Evolutionary conservation across 2,888 invertebrate genomes (phyloP), one percentile per base, ranked within the genome.

Genomic region (Melieria omissa): DNA sequence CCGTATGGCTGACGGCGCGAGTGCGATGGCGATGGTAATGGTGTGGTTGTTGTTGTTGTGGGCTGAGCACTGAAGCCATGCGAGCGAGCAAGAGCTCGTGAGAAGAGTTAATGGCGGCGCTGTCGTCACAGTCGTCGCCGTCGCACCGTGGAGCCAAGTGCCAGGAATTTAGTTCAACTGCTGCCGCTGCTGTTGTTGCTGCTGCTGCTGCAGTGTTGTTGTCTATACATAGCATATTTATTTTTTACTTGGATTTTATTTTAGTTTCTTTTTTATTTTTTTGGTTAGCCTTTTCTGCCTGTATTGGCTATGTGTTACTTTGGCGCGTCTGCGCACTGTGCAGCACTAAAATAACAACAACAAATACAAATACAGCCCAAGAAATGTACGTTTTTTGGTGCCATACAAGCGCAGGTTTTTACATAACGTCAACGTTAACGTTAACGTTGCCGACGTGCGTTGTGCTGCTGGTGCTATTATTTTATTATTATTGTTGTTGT

Each of bases 401-500:
- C n/a, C 4, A n/a, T 41, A 57, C 58, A 58, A n/a, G 47, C 1
- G 29, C 62, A 29, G 29, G 46, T 64, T 71, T 75, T 74, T 75
- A 76, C 70, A 77, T 76, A 77, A 77, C 73, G 71, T 70, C 71
- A 71, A 71, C 74, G 71, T 72, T 75, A 70, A 42, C 45, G 10
- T 16, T 71, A 60, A 60, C 62, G 70, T 44, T 64, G 45, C 47
- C 46, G 62, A 52, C 47, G 16, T 44, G 44, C 54, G 42, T 67
- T 16, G 60, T 67, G 70, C 74, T 71, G 64, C 74, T 71, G 64
- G 67, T 29, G 29, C 29, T 29, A 29, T 29, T 29, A 29, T 29
- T 29, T 29, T 29, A 29, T 29, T 16, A 16, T 16, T 70, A 61
- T 58, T 64, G 65, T 47, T 64, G 29, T 58, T 58, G 41, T 52